phyloP scores from a whole-genome alignment of 2,113 vertebrate genomes.

The Epinephelus fuscoguttatus region DNA sequence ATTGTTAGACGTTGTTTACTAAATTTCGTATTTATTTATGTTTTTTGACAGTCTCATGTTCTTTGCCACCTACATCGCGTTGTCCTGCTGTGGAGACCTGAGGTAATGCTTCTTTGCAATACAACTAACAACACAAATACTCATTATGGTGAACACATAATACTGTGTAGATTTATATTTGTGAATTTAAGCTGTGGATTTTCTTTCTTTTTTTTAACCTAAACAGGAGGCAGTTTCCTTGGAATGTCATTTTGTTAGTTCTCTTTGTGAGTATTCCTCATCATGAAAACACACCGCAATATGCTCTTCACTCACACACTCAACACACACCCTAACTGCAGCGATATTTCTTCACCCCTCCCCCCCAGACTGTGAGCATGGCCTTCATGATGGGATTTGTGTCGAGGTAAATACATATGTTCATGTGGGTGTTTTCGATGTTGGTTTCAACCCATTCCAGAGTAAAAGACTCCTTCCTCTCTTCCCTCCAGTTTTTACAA shows the following conservation, averaged over 20 bases:
- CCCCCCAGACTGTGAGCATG: slow-evolving; percentile 82
- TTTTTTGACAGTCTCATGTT: slow-evolving; percentile 87
- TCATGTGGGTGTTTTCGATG: background rate
- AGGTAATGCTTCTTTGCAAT: slow-evolving; percentile 51
- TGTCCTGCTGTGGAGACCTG: slow-evolving; percentile 89
- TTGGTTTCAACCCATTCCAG: background rate
- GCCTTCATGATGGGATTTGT: slow-evolving; percentile 86
- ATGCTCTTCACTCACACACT: background rate
- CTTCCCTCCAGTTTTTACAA: slow-evolving; percentile 91
- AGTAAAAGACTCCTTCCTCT: background rate
- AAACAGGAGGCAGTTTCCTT: slow-evolving; percentile 93
- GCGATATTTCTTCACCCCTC: background rate
- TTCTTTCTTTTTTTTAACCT: background rate
- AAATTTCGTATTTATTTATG: background rate
- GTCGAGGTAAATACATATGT: slow-evolving; percentile 77
- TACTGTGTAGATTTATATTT: background rate
- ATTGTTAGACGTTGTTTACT: background rate
- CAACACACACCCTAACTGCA: background rate
- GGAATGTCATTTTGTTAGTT: slow-evolving; percentile 92
- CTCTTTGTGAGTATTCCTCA: slow-evolving; percentile 91
- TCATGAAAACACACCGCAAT: background rate
- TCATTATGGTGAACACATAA: background rate
- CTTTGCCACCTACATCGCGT: slow-evolving; percentile 91
- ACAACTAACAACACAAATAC: background rate
- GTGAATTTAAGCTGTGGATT: background rate